phyloP scores from a whole-genome alignment of 2,113 vertebrate genomes.

The Muntiacus muntjak region DNA sequence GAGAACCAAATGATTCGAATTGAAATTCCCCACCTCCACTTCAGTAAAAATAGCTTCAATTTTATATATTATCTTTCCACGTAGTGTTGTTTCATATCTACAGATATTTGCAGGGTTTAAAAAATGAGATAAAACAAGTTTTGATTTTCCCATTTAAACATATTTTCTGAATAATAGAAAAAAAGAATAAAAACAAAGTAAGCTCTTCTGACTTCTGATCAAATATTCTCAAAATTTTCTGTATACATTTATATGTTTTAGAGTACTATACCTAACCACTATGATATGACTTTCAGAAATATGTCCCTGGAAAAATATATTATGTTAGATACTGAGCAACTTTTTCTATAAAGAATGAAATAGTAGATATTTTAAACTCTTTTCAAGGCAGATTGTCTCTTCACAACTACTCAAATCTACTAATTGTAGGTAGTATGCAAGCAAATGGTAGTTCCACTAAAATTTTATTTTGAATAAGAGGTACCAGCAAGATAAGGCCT shows the following conservation, averaged over 20 bases:
- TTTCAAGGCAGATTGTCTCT: not conserved
- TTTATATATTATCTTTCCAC: not conserved
- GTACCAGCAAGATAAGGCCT: not conserved
- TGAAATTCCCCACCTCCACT: fast-evolving
- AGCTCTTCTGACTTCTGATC: not conserved
- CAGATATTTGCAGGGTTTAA: not conserved
- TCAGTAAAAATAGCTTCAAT: not conserved
- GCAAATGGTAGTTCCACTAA: not conserved
- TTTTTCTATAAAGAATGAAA: not conserved
- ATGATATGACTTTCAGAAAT: not conserved
- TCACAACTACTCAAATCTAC: not conserved
- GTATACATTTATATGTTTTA: not conserved
- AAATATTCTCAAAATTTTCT: not conserved
- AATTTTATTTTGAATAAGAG: not conserved
- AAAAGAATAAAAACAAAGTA: not conserved
- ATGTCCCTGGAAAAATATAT: not conserved
- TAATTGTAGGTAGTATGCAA: not conserved
- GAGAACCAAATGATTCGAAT: not conserved
- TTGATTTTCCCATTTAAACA: not conserved
- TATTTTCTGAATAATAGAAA: not conserved
- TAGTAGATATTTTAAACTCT: not conserved
- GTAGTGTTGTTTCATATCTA: not conserved
- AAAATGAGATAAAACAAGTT: not conserved
- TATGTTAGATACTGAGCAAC: not conserved
- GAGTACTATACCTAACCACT: not conserved